Base-by-base conservation (phyloP, 2,888 invertebrate species). In the Phania funesta region DNA sequence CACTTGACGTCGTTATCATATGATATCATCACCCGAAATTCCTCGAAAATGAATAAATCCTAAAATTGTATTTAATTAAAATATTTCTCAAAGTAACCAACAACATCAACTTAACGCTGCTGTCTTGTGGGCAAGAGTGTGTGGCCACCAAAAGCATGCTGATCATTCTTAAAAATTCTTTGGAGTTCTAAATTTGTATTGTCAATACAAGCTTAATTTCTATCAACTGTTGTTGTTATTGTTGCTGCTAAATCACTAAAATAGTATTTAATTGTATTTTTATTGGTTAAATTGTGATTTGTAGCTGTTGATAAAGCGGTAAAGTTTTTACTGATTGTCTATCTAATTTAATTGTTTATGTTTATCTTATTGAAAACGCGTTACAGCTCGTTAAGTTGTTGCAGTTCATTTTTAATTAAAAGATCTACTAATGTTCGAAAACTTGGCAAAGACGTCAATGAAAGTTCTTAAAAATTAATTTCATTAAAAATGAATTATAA, bases 1-100 rank as follows among this genome's bases (percentile, higher is more conserved):
- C 76, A 68, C 38, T 75, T 73, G 71, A 84, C 85, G 86, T 87
- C 86, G 85, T 87, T 88, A 88, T 89, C 89, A 88, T 85, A 88
- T 89, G 89, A 89, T 88, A 89, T 89, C 89, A 89, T 88, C 89
- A 88, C 88, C 87, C 85, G 86, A 89, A 89, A 89, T 89, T 89
- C 88, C 87, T 87, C 85, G 85, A 85, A 86, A 86, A 84, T 87
- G 87, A 88, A 89, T 87, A 87, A 89, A 87, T 89, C 87, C 88
- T 87, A 85, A 85, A 86, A 84, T n/a, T n/a, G n/a, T n/a, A n/a
- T n/a, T n/a, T n/a, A n/a, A n/a, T 85, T 7, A 65, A 46, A 68
- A 86, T 82, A 87, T 86, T 87, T 87, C 85, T 62, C 13, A 75
- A 83, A 82, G 9, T 65, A 35, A 46, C 56, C 7, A 54, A 16